Evolutionary conservation across 2,797 vertebrate genomes (phyloP), one percentile per base, ranked within the genome.

Genomic region (Aldrovandia affinis): DNA sequence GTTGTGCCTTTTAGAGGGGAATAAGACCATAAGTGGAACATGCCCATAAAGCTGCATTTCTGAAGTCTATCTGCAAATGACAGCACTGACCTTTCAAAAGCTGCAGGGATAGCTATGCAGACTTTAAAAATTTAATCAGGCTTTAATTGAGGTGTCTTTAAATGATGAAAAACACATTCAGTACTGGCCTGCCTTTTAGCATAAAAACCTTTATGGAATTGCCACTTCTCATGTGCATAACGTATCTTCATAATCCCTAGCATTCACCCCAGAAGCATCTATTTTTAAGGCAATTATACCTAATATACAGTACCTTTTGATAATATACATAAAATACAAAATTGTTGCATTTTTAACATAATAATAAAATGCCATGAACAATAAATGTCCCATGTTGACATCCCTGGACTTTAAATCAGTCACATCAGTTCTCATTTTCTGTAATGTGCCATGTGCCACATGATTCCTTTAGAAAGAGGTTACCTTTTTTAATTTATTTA

Each of bases 51-150:
- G 82, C 82, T 55, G 70, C 79, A 77, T 86, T 81, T 70, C 78
- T 87, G 84, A 88, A 86, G 75, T 85, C 84, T 86, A 86, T 86
- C 84, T 86, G 85, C 80, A 81, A 81, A n/a, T 87, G 85, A 86
- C 87, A 86, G 81, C 77, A 28, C 77, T 78, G 86, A 88, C 86
- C 85, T 84, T 85, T 87, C 63, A 39, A 44, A 57, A 79, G 82
- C 83, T 83, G 73, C 83, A 82, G 59, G 84, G 57, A 82, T 5
- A 75, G 85, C 86, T 80, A 84, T 82, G 87, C 84, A 87, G 85
- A 81, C 42, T 79, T 70, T 33, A 70, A 86, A 83, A 87, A 79
- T 88, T 82, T 86, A 85, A 89, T 86, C 79, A 83, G 84, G 57
- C 54, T 87, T 83, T 87, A 85, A 87, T 81, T 85, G 85, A 85